phyloP scores from a whole-genome alignment of 2,113 vertebrate genomes.

The Tonatia bakeri region DNA sequence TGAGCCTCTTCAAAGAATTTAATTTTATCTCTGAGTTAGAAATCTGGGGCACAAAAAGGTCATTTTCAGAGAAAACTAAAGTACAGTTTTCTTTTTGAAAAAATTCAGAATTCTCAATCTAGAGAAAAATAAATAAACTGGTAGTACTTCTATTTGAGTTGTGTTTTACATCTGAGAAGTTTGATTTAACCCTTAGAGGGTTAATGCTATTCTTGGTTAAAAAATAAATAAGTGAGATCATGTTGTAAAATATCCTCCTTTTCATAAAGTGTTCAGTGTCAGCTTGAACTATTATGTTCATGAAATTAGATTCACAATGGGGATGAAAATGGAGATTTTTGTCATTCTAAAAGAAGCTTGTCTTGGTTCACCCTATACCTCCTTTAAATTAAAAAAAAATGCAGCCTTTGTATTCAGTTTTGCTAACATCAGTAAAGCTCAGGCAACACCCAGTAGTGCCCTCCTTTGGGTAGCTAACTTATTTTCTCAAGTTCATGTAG shows the following conservation, averaged over 20 bases:
- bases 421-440: background rate
- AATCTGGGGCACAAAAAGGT: constrained; percentile 37
- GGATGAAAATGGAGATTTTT: background rate
- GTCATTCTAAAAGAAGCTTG: background rate
- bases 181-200: background rate
- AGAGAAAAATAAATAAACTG: background rate
- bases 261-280: background rate
- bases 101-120: background rate
- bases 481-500: constrained; percentile 5
- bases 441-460: background rate
- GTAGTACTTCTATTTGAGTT: background rate
- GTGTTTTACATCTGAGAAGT: constrained; percentile 10
- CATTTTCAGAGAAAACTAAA: constrained; percentile 56
- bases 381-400: constrained; percentile 30
- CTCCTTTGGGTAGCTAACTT: background rate
- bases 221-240: background rate
- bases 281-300: background rate
- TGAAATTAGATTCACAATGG: background rate
- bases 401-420: background rate
- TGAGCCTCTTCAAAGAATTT: constrained; percentile 45
- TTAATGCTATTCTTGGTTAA: constrained; percentile 25
- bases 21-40: constrained; percentile 53
- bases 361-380: background rate
- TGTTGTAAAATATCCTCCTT: background rate
- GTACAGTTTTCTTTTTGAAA: background rate